A percentile compares a stretch with the other conserved stretches of the same genome.
Evolutionary conservation across 1,140 invertebrate species (phyloP).

Genomic region (Samia ricini): DNA sequence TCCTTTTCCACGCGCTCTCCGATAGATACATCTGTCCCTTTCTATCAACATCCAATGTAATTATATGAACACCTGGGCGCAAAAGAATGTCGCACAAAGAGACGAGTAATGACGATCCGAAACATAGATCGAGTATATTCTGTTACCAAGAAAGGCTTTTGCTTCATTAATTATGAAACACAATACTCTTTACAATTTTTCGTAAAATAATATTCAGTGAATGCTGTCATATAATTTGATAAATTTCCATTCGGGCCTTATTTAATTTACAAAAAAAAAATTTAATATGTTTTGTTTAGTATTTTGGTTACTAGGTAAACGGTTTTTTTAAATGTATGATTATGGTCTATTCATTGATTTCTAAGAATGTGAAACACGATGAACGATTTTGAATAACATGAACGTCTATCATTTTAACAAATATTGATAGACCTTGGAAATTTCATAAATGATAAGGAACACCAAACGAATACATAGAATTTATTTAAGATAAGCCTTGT

Average conservation of each 20-base stretch:
- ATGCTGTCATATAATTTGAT: constrained; percentile 72
- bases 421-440: constrained; percentile 3
- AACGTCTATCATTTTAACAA: constrained; percentile 5
- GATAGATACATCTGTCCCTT: constrained; percentile 35
- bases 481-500: neutral
- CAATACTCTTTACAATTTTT: constrained; percentile 72
- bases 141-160: constrained; percentile 74
- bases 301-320: constrained; percentile 10
- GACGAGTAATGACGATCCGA: constrained; percentile 73
- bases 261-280: constrained; percentile 41
- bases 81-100: constrained; percentile 77
- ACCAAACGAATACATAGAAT: neutral
- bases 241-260: constrained; percentile 54
- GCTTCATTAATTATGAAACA: constrained; percentile 77
- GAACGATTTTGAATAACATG: neutral
- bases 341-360: constrained; percentile 5
- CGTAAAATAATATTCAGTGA: constrained; percentile 65
- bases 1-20: constrained; percentile 29
- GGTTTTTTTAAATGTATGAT: constrained; percentile 10
- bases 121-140: constrained; percentile 73
- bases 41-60: constrained; percentile 58
- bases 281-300: constrained; percentile 32
- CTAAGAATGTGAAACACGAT: constrained; percentile 2
- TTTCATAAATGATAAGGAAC: constrained; percentile 2
- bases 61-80: constrained; percentile 75